phyloP scores from a whole-genome alignment of 2,113 vertebrate genomes.

The Eretmochelys imbricata region DNA sequence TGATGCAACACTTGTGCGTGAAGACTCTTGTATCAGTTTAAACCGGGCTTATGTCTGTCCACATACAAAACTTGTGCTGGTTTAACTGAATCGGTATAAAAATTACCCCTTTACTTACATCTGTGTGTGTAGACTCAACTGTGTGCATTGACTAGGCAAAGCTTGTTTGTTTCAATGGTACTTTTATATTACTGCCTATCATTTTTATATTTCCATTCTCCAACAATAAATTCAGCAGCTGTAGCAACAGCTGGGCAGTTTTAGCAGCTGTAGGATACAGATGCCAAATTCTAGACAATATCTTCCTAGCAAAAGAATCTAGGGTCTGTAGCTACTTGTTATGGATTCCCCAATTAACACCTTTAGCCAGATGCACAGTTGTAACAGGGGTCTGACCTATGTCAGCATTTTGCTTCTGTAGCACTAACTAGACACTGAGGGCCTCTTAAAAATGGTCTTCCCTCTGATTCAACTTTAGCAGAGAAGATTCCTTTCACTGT shows the following conservation, averaged over 20 bases:
- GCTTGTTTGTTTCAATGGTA: not conserved
- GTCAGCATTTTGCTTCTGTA: not conserved
- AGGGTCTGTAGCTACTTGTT: not conserved
- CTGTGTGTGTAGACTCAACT: not conserved
- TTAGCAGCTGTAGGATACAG: constrained; percentile 37
- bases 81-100: not conserved
- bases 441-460: not conserved
- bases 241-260: constrained; percentile 49
- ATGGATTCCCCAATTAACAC: not conserved
- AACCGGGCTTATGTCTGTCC: constrained; percentile 12
- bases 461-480: not conserved
- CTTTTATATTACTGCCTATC: constrained; percentile 5
- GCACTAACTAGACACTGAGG: not conserved
- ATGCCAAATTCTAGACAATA: constrained; percentile 5
- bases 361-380: not conserved
- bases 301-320: not conserved
- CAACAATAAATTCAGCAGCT: constrained; percentile 17
- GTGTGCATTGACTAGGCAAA: constrained; percentile 20
- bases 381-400: not conserved
- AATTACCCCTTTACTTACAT: constrained; percentile 40
- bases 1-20: accelerated
- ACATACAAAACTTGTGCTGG: not conserved
- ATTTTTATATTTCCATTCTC: not conserved
- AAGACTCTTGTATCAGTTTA: not conserved
- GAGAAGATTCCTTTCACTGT: not conserved